A percentile compares a stretch with the other conserved stretches of the same genome.
Evolutionary conservation across 2,113 vertebrate species (phyloP).

Genomic region (Aplodontia rufa): DNA sequence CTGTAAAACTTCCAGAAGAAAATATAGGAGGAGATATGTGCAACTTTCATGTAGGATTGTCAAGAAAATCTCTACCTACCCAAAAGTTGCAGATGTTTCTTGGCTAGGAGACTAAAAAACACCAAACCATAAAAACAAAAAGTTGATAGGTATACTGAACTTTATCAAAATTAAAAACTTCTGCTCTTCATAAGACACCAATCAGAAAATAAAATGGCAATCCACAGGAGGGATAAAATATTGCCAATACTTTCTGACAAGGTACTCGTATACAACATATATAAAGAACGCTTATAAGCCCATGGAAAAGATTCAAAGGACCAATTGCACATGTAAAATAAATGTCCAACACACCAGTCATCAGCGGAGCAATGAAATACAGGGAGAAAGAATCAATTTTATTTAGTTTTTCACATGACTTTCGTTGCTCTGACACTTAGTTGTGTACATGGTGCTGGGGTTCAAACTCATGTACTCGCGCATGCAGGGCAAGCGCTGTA

Average conservation of each 20-base stretch:
- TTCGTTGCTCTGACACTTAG: no score
- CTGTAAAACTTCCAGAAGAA: background rate
- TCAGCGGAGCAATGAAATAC: background rate
- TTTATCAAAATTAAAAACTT: constrained; percentile 30
- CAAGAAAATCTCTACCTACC: no score
- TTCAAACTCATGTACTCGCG: no score
- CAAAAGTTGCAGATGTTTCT: background rate
- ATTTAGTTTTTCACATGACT: no score
- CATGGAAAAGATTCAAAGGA: background rate
- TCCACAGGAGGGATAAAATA: background rate
- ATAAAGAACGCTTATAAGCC: background rate
- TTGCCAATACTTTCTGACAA: background rate
- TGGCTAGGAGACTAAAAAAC: background rate
- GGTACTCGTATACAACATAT: background rate
- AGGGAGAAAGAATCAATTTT: no score
- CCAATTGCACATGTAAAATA: background rate
- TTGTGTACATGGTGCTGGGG: no score
- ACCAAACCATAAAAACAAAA: background rate
- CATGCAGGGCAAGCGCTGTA: no score
- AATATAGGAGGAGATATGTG: background rate
- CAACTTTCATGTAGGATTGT: background rate
- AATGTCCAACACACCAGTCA: background rate
- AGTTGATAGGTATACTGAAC: background rate
- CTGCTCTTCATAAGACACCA: constrained; percentile 2
- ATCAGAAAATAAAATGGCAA: constrained; percentile 52